A percentile compares a stretch with the other conserved stretches of the same genome.
Conservation (phyloP, 2,888 invertebrate species). For the Opisthograptis luteolata region DNA sequence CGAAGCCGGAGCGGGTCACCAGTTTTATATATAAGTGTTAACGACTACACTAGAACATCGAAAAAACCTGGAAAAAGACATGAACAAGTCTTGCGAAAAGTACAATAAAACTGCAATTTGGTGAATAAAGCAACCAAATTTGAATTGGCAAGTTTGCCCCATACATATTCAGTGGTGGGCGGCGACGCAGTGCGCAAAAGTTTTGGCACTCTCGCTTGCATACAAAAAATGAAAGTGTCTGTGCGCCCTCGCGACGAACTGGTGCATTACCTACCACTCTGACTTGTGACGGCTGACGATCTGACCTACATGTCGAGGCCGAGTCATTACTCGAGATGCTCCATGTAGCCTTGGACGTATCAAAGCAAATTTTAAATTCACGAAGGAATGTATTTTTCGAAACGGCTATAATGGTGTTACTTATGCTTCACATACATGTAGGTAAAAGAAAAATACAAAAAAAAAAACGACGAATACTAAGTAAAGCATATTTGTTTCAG, state of each 20-base stretch:
- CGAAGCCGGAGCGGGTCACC: too few species aligned
- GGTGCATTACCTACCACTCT: constrained; percentile 60
- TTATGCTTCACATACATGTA: too few species aligned
- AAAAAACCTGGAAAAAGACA: constrained; percentile 17
- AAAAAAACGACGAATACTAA: too few species aligned
- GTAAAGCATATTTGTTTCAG: too few species aligned
- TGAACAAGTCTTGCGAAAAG: constrained; percentile 40
- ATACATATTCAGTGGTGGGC: constrained; percentile 74
- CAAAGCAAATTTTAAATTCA: too few species aligned
- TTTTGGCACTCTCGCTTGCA: constrained; percentile 83
- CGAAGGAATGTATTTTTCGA: neutral
- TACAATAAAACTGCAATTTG: constrained; percentile 63
- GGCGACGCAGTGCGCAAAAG: constrained; percentile 81
- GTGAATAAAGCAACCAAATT: constrained; percentile 70
- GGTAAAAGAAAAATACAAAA: too few species aligned
- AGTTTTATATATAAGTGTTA: too few species aligned
- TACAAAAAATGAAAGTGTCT: constrained; percentile 78
- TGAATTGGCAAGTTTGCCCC: constrained; percentile 75
- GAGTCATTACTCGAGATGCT: constrained; percentile 10
- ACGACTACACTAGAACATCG: neutral
- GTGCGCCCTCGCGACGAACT: constrained; percentile 46
- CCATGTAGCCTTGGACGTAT: neutral
- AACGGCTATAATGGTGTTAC: too few species aligned
- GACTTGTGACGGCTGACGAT: constrained; percentile 44
- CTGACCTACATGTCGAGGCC: constrained; percentile 40